Evolutionary conservation across 2,113 vertebrate genomes (phyloP).

Genomic region (Siniperca chuatsi): DNA sequence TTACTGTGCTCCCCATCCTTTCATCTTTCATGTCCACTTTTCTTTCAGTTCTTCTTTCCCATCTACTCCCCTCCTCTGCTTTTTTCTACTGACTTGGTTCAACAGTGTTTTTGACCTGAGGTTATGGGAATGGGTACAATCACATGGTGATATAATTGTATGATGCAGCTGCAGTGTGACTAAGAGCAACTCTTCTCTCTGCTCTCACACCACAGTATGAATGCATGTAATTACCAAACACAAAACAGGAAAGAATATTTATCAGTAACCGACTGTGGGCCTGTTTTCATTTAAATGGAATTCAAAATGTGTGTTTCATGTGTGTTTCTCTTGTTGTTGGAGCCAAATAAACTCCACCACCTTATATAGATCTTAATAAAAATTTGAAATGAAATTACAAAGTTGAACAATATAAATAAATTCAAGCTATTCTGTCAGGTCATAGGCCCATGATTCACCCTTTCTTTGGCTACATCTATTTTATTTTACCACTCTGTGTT

Average conservation of each 20-base stretch:
- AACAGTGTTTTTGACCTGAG: conserved; percentile 37
- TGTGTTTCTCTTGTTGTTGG: not conserved
- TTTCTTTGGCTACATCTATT: not conserved
- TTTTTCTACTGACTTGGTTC: not conserved
- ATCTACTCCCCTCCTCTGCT: not conserved
- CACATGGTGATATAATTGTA: conserved; percentile 38
- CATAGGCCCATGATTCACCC: not conserved
- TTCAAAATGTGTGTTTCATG: not conserved
- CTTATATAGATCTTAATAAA: not conserved
- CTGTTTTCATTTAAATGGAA: not conserved
- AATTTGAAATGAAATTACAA: not conserved
- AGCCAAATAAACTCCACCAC: not conserved
- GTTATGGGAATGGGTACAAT: conserved; percentile 43
- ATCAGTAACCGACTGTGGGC: not conserved
- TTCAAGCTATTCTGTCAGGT: not conserved
- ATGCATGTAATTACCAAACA: not conserved
- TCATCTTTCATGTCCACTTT: conserved; percentile 12
- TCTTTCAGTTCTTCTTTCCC: not conserved
- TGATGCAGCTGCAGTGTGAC: not conserved
- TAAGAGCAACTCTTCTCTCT: not conserved
- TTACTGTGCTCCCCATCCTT: conserved; percentile 13
- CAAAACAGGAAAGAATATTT: not conserved
- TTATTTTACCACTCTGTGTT: not conserved
- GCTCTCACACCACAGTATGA: not conserved
- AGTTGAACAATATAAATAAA: not conserved